Evolutionary conservation across 2,888 invertebrate genomes (phyloP).

Genomic region (Tricholauxania praeusta): DNA sequence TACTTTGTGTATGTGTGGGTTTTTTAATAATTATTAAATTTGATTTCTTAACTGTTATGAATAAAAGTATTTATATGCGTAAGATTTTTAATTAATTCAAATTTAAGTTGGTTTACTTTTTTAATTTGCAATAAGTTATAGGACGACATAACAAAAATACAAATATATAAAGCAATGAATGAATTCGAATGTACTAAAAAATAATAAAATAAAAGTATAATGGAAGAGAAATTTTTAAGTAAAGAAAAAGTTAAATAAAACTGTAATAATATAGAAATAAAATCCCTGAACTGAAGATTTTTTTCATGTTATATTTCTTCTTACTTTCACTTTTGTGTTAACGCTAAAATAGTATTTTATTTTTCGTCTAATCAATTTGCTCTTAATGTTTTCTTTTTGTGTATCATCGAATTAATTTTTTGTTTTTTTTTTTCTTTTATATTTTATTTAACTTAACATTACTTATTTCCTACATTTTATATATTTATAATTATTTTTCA

Average conservation of each 20-base stretch:
- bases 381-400: constrained; percentile 31
- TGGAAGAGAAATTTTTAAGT: constrained; percentile 11
- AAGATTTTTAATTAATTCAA: constrained; percentile 23
- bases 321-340: constrained; percentile 37
- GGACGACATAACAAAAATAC: constrained; percentile 19
- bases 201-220: constrained; percentile 12
- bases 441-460: constrained; percentile 42
- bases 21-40: constrained; percentile 28
- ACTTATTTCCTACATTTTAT: constrained; percentile 43
- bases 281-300: constrained; percentile 48
- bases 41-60: constrained; percentile 24
- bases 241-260: constrained; percentile 27
- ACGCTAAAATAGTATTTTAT: constrained; percentile 34
- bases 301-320: constrained; percentile 33
- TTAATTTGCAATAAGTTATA: constrained; percentile 16
- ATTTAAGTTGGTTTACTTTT: constrained; percentile 22
- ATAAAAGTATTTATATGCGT: constrained; percentile 32
- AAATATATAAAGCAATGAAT: constrained; percentile 12
- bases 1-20: constrained; percentile 26
- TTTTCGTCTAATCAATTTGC: constrained; percentile 29
- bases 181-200: constrained; percentile 12
- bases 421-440: constrained; percentile 31
- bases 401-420: constrained; percentile 35
- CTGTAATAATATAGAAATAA: constrained; percentile 39
- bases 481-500: constrained; percentile 44